Evolutionary conservation across 1,140 invertebrate species (phyloP).

Genomic region (Scaptodrosophila lebanonensis): DNA sequence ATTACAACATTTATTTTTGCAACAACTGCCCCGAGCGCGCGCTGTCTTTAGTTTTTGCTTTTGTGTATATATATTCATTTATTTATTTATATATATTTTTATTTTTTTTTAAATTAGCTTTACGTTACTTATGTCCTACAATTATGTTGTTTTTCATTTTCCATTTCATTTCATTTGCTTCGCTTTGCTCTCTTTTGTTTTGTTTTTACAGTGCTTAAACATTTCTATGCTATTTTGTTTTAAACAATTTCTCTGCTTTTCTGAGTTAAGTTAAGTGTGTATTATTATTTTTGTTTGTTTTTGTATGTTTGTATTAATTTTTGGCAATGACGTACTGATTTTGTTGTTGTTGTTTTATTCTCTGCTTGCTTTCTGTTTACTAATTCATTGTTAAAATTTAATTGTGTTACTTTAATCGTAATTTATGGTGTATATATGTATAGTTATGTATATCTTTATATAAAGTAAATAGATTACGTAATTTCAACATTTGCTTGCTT

Average conservation of each 20-base stretch:
- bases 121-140: constrained; percentile 55
- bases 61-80: constrained; percentile 25
- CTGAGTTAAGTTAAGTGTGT: no score
- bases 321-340: constrained; percentile 71
- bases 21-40: constrained; percentile 9
- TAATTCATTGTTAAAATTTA: constrained; percentile 47
- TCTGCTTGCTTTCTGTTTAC: background rate
- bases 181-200: constrained; percentile 36
- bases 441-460: constrained; percentile 55
- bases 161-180: constrained; percentile 13
- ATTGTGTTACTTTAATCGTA: constrained; percentile 52
- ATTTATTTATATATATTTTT: constrained; percentile 25
- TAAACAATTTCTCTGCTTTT: background rate
- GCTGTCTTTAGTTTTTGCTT: constrained; percentile 3
- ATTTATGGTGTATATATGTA: constrained; percentile 60
- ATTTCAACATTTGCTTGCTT: constrained; percentile 58
- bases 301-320: constrained; percentile 26
- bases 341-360: constrained; percentile 41
- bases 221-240: constrained; percentile 13
- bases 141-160: constrained; percentile 14
- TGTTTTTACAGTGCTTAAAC: constrained; percentile 20
- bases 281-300: constrained; percentile 10
- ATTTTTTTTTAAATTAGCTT: constrained; percentile 28
- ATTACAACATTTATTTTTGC: constrained; percentile 61
- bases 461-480: constrained; percentile 74